Evolutionary conservation across 2,113 vertebrate genomes (phyloP), one percentile per base, ranked within the genome.

Genomic region (Ctenomys sociabilis): DNA sequence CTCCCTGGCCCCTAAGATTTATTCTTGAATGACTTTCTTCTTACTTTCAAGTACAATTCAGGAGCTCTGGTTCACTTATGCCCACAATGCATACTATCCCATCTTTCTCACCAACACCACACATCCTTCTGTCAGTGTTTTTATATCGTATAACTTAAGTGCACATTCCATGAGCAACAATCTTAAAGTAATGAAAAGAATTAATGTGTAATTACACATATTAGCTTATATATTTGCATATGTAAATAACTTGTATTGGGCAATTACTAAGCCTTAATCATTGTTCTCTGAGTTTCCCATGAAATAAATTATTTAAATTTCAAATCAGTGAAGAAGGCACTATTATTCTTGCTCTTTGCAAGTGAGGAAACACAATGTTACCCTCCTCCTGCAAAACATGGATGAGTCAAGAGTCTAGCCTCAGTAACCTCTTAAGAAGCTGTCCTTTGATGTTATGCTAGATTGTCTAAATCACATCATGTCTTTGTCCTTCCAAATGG

Each of bases 291-390:
- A 43, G 3, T 70, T 92, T 88, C 37, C 7, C 2, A 66, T 83
- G 35, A 90, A 92, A 66, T 43, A 83, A 95, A 88, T 92, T 35
- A 88, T 64, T 95, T 82, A 90, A 93, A 70, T 16, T 10, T 82
- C 30, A 83, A 91, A 95, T 75, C 59, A 82, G n/a, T 40, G 40
- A 0, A 68, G 19, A 35, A 87, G 28, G 13, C 82, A 66, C 19
- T 94, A 70, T 66, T 84, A 66, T 57, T 93, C 49, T 30, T 91
- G 14, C 30, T 92, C 30, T 96, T 88, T 77, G 59, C 0, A 37
- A 78, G 45, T 40, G 35, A 68, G 61, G 59, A 95, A 94, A 88
- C n/a, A 93, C 14, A 63, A 70, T n/a, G 37, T 66, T 28, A 35
- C 0, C 6, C 21, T 63, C n/a, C 14, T 92, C 8, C 32, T 43